Percentiles rank a stretch among this genome's conserved stretches.
phyloP scores from a whole-genome alignment of 2,113 vertebrate genomes.

The Austrofundulus limnaeus region DNA sequence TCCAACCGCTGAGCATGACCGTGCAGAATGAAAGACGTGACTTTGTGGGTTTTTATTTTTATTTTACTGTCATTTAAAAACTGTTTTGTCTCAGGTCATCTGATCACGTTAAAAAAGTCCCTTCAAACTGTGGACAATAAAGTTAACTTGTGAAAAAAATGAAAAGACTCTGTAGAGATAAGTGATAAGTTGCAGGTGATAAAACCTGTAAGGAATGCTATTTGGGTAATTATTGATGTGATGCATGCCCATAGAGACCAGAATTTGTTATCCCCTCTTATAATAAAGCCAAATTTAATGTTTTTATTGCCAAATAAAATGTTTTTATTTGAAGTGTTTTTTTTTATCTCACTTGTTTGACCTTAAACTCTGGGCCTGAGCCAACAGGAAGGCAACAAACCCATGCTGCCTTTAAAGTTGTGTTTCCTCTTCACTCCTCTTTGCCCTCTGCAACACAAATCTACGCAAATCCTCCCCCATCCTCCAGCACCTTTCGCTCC shows the following conservation, averaged over 20 bases:
- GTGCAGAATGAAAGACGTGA: background rate
- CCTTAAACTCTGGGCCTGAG: slow-evolving; percentile 18
- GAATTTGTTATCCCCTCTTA: background rate
- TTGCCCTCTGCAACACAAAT: slow-evolving; percentile 2
- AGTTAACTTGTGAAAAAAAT: slow-evolving; percentile 5
- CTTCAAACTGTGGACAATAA: slow-evolving; percentile 10
- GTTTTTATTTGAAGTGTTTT: slow-evolving; percentile 12
- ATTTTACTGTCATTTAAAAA: background rate
- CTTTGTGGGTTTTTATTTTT: background rate
- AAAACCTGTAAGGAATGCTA: background rate
- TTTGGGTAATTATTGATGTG: background rate
- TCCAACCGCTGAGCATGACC: background rate
- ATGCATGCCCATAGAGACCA: too few relatives aligned
- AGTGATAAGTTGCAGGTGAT: background rate
- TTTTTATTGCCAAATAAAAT: too few relatives aligned
- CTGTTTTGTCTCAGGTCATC: slow-evolving; percentile 6
- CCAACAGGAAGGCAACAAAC: slow-evolving; percentile 50
- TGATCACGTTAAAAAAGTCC: too few relatives aligned
- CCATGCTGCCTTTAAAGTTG: slow-evolving; percentile 30
- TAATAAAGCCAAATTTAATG: too few relatives aligned
- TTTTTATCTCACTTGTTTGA: slow-evolving; percentile 51
- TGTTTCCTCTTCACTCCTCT: background rate
- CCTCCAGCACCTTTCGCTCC: slow-evolving; percentile 15
- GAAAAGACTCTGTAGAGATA: slow-evolving; percentile 25
- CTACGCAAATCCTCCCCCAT: background rate